Percentiles rank a stretch among this genome's conserved stretches.
Conservation (phyloP, 2,888 invertebrate species). For the Ichneumoninae sp. region DNA sequence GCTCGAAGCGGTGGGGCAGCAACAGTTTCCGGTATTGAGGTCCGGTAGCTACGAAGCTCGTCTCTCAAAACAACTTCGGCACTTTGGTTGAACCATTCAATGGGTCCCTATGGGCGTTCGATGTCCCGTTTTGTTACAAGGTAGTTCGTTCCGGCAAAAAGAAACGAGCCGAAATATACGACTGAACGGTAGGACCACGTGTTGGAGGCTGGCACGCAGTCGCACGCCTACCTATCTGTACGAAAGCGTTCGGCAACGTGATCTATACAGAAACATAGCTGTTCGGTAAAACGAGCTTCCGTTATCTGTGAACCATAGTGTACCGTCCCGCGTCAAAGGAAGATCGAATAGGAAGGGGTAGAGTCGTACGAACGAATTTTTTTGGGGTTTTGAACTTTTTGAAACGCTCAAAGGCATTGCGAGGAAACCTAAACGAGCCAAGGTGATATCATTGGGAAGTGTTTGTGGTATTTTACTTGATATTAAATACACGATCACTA, state of each 20-base stretch:
- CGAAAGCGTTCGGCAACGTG: constrained; percentile 13
- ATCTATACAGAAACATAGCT: constrained; percentile 2
- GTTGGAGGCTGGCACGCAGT: constrained; percentile 38
- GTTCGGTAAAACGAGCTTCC: constrained; percentile 28
- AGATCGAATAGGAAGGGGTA: neutral
- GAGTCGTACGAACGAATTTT: constrained; percentile 5
- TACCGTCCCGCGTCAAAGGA: neutral
- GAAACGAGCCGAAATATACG: constrained; percentile 33
- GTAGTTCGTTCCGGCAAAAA: constrained; percentile 12
- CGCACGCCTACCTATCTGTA: constrained; percentile 24
- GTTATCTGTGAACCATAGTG: constrained; percentile 35
- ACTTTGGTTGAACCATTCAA: constrained; percentile 20
- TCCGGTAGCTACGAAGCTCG: constrained; percentile 49
- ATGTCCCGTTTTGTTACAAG: constrained; percentile 39
- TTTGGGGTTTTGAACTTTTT: constrained; percentile 12
- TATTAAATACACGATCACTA: too few species aligned
- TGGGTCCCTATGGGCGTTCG: constrained; percentile 41
- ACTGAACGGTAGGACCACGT: constrained; percentile 38
- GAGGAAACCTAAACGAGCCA: constrained; percentile 63
- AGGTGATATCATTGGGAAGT: constrained; percentile 35
- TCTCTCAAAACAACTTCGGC: constrained; percentile 52
- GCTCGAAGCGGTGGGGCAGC: constrained; percentile 39
- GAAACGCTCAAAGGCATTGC: constrained; percentile 25
- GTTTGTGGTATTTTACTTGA: constrained; percentile 4
- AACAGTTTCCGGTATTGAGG: constrained; percentile 55